Evolutionary conservation across 1,140 invertebrate genomes (phyloP).

Genomic region (Aphelenchoides avenae): DNA sequence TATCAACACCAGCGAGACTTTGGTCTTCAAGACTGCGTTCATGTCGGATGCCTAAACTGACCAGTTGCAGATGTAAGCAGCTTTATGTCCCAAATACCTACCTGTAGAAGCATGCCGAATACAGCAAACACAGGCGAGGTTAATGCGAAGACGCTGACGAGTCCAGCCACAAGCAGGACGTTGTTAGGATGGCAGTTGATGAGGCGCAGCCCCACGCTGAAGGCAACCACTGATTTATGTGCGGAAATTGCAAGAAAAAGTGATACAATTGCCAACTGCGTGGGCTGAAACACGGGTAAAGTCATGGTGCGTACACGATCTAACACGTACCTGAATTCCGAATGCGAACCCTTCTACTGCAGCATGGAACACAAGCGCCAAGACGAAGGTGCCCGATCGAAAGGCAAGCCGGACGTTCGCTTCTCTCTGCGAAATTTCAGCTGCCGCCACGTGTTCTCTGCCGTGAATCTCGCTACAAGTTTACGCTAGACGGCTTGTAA

Average conservation of each 20-base stretch:
- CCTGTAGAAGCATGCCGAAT: slow-evolving; percentile 21
- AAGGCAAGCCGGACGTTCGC: slow-evolving; percentile 9
- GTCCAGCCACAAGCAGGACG: slow-evolving; percentile 4
- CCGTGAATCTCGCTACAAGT: slow-evolving; percentile 11
- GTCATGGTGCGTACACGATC: too few relatives aligned
- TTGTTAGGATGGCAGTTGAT: slow-evolving; percentile 35
- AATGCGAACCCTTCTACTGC: slow-evolving; percentile 24
- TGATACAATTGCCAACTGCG: background rate
- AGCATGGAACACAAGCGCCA: slow-evolving; percentile 19
- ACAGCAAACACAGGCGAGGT: slow-evolving; percentile 30
- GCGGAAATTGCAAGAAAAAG: slow-evolving; percentile 23
- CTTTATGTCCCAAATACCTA: background rate
- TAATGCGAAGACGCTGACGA: slow-evolving; percentile 17
- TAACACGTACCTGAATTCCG: slow-evolving; percentile 17
- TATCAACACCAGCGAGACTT: slow-evolving; percentile 27
- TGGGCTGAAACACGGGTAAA: too few relatives aligned
- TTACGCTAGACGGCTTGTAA: background rate
- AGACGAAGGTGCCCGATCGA: slow-evolving; percentile 17
- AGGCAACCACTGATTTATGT: slow-evolving; percentile 26
- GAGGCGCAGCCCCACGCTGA: slow-evolving; percentile 23
- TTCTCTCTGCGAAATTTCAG: background rate
- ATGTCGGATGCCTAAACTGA: slow-evolving; percentile 17
- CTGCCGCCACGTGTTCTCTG: background rate
- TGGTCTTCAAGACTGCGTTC: slow-evolving; percentile 13
- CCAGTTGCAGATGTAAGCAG: too few relatives aligned